phyloP scores from a whole-genome alignment of 2,888 invertebrate species.

The Macrophya alboannulata region DNA sequence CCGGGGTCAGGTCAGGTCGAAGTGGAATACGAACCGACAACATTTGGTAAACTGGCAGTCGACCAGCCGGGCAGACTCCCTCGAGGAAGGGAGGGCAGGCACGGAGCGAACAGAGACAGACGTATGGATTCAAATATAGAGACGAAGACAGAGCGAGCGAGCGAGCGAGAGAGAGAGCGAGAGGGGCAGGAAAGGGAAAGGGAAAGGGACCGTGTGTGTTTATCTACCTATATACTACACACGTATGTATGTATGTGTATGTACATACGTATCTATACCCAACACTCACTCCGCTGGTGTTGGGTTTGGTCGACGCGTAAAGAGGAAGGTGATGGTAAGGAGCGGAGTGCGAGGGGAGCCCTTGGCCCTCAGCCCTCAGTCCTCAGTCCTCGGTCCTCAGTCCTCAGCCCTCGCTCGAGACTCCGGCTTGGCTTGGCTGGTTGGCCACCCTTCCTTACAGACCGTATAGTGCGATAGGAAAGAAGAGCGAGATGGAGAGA shows the following conservation, averaged over 20 bases:
- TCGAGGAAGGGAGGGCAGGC: neutral
- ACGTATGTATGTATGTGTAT: neutral
- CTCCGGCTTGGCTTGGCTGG: slow-evolving; percentile 33
- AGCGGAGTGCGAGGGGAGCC: slow-evolving; percentile 1
- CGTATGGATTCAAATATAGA: neutral
- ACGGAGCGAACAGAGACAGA: neutral
- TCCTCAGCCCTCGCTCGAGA: slow-evolving; percentile 19
- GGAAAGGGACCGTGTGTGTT: neutral
- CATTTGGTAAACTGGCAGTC: slow-evolving; percentile 33
- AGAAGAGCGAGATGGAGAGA: slow-evolving; percentile 17
- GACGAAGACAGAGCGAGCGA: neutral
- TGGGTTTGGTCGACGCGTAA: slow-evolving; percentile 18
- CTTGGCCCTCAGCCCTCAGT: slow-evolving; percentile 15
- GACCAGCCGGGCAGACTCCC: slow-evolving; percentile 38
- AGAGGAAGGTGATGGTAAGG: neutral
- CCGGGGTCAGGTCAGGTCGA: slow-evolving; percentile 25
- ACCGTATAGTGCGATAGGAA: slow-evolving; percentile 22
- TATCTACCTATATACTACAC: slow-evolving; percentile 7
- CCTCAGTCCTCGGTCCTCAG: slow-evolving; percentile 1
- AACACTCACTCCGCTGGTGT: slow-evolving; percentile 10
- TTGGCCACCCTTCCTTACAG: slow-evolving; percentile 35
- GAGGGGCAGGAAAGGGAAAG: neutral
- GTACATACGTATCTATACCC: neutral
- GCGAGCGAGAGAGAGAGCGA: neutral
- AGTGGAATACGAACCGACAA: slow-evolving; percentile 41